phyloP scores from a whole-genome alignment of 2,113 vertebrate genomes.

The Pao palembangensis region DNA sequence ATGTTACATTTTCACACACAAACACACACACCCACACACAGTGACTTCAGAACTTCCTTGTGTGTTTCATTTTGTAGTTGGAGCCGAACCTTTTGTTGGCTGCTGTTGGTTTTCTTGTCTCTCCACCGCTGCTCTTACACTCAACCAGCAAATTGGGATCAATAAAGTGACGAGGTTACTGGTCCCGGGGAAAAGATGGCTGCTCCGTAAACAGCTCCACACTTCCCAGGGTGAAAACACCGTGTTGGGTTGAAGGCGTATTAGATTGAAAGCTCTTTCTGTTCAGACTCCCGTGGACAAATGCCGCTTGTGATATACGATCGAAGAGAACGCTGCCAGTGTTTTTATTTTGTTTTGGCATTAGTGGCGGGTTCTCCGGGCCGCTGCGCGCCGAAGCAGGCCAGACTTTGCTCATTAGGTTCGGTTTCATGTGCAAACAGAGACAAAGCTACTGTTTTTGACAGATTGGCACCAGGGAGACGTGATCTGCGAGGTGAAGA shows the following conservation, averaged over 20 bases:
- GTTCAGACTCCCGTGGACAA: constrained; percentile 35
- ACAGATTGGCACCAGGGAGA: constrained; percentile 48
- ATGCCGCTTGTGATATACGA: constrained; percentile 48
- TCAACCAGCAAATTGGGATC: constrained; percentile 54
- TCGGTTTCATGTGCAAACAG: constrained; percentile 43
- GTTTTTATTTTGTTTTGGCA: constrained; percentile 54
- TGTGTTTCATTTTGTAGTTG: constrained; percentile 23
- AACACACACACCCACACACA: no score
- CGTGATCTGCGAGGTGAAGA: constrained; percentile 46
- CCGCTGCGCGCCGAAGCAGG: constrained; percentile 29
- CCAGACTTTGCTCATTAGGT: constrained; percentile 69
- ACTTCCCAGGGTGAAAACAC: constrained; percentile 38
- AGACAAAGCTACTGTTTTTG: constrained; percentile 47
- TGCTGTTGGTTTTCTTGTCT: constrained; percentile 16
- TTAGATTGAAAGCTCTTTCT: constrained; percentile 26
- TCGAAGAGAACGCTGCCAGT: constrained; percentile 40
- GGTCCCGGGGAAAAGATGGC: constrained; percentile 39
- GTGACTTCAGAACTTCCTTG: not conserved
- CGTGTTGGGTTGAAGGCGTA: constrained; percentile 39
- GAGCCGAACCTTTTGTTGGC: constrained; percentile 25
- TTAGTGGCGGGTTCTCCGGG: constrained; percentile 49
- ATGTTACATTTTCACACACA: no score
- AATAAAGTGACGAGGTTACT: constrained; percentile 43
- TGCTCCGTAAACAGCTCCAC: constrained; percentile 36
- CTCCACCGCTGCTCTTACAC: constrained; percentile 19